Percentiles rank a stretch among this genome's conserved stretches.
phyloP scores from a whole-genome alignment of 2,888 invertebrate species.

The Drosophila niveifrons region DNA sequence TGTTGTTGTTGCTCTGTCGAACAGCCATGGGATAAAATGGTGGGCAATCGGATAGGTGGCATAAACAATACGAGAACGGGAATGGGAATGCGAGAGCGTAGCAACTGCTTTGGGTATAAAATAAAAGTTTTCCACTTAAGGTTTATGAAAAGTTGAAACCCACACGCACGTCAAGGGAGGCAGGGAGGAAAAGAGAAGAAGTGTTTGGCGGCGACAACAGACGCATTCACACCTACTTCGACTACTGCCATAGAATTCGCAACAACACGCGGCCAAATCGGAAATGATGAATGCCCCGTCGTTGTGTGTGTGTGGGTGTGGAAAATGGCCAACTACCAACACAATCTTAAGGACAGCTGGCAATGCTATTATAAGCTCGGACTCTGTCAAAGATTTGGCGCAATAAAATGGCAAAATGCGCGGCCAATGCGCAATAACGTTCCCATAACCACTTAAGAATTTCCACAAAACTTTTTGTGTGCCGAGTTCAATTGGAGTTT shows the following conservation, averaged over 20 bases:
- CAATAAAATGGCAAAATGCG: conserved; percentile 53
- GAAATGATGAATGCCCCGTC: conserved; percentile 67
- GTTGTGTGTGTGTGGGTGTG: not conserved
- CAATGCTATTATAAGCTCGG: conserved; percentile 55
- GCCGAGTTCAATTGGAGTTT: conserved; percentile 37
- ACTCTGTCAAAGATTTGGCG: conserved; percentile 56
- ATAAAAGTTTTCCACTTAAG: conserved; percentile 79
- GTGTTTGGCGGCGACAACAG: conserved; percentile 8
- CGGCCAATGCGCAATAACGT: conserved; percentile 13
- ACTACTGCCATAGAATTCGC: conserved; percentile 30
- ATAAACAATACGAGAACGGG: conserved; percentile 53
- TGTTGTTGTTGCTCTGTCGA: conserved; percentile 8
- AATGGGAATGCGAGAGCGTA: conserved; percentile 15
- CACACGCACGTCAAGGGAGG: conserved; percentile 20
- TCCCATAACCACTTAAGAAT: conserved; percentile 65
- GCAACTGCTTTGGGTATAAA: conserved; percentile 66
- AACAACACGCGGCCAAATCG: conserved; percentile 32
- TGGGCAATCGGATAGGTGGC: conserved; percentile 73
- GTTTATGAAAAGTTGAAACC: conserved; percentile 75
- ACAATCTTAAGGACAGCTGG: conserved; percentile 56
- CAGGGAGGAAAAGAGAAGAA: not conserved
- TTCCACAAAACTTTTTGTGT: conserved; percentile 39
- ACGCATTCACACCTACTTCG: conserved; percentile 62
- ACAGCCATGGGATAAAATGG: conserved; percentile 18
- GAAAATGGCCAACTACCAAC: conserved; percentile 49